Conservation (phyloP, 2,113 vertebrate genomes). For the Poecile atricapillus region DNA sequence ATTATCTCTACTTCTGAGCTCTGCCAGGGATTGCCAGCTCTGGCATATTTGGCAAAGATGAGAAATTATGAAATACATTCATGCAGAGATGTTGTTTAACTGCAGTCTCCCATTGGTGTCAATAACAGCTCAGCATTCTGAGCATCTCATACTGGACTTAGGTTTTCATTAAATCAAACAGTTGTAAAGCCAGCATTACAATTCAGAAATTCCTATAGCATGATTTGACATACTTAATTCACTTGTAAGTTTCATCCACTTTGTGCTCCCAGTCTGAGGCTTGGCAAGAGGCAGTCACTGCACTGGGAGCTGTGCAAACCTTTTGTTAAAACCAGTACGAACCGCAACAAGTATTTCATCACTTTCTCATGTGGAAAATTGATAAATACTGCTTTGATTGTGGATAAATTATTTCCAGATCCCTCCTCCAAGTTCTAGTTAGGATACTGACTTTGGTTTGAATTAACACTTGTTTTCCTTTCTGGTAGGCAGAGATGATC, state of each 20-base stretch:
- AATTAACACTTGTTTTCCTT: constrained; percentile 22
- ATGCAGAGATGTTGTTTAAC: neutral
- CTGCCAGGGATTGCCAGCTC: neutral
- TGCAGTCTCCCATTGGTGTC: neutral
- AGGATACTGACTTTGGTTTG: neutral
- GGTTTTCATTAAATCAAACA: neutral
- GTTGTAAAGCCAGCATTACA: neutral
- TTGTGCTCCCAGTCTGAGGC: neutral
- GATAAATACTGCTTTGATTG: neutral
- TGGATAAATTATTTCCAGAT: constrained; percentile 22
- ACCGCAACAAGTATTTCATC: constrained; percentile 14
- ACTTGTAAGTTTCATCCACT: neutral
- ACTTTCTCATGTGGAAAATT: constrained; percentile 1
- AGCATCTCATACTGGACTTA: neutral
- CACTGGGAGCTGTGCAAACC: neutral
- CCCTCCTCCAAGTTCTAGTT: neutral
- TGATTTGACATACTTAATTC: neutral
- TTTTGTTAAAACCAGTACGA: constrained; percentile 36
- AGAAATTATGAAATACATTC: neutral
- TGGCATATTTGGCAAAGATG: neutral
- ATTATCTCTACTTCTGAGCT: neutral
- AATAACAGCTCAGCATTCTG: neutral
- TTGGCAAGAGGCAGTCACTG: neutral
- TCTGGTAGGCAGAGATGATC: constrained; percentile 62
- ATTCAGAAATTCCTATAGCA: neutral